Evolutionary conservation across 2,113 vertebrate genomes (phyloP), one percentile per base, ranked within the genome.

Genomic region (Anguilla japonica): DNA sequence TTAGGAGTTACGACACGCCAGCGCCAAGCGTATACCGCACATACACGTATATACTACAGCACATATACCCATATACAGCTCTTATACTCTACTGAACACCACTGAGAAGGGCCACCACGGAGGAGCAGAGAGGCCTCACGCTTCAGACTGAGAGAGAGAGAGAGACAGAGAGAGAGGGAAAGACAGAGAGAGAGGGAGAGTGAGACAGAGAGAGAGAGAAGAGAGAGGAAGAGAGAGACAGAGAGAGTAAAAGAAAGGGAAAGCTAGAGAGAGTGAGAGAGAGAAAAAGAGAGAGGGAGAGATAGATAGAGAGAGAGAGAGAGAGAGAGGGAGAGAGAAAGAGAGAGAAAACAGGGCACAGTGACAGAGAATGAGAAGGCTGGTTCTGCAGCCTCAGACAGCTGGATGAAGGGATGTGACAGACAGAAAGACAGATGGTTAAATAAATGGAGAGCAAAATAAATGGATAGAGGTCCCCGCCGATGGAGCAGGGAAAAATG

Each of bases 21-120:
- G 60, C n/a, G 16, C 41, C 86, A n/a, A 82, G 22, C 34, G 9
- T 82, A 46, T n/a, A 43, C 41, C 7, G 40, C 5, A 80, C 39
- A 82, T 22, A 53, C 43, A 82, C 13, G 46, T 34, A 53, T 53
- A n/a, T 41, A 53, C 22, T 1, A 18, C 43, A 40, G 22, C 43
- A n/a, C 22, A 53, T 29, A 87, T 78, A 67, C 41, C 53, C 41
- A 82, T 57, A 87, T 43, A 81, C 41, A 83, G n/a, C 60, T n/a
- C 22, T 60, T 63, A 39, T 22, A 82, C 39, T 63, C 3, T 11
- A 29, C 79, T 41, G n/a, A n/a, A 14, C 75, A 79, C 84, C 43
- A 67, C 46, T 3, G 41, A 71, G 18, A 53, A 18, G 41, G 43
- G 46, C 15, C 20, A 22, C 46, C 43, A 79, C 34, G 71, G 84